A percentile compares a stretch with the other conserved stretches of the same genome.
Evolutionary conservation across 2,797 vertebrate genomes (phyloP).

Genomic region (Bovichtus diacanthus): DNA sequence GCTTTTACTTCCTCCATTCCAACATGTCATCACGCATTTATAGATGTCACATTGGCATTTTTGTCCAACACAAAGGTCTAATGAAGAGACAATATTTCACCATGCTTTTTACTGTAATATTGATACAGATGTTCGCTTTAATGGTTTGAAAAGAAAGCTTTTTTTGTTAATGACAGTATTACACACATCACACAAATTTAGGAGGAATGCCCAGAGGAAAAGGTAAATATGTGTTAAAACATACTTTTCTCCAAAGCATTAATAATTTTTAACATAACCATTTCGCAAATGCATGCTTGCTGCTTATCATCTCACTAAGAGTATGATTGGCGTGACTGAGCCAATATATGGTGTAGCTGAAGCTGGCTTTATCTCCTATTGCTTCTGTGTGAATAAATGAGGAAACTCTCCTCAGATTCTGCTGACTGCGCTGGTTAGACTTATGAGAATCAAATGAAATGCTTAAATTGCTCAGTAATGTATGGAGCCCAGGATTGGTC

Average conservation of each 20-base stretch:
- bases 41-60: slow-evolving; percentile 3
- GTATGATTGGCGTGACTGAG: slow-evolving; percentile 34
- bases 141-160: neutral
- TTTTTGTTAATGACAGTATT: neutral
- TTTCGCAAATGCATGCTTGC: neutral
- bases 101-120: neutral
- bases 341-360: neutral
- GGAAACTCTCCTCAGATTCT: neutral
- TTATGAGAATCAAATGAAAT: slow-evolving; percentile 23
- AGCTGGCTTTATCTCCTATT: slow-evolving; percentile 32
- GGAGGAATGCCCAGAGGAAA: neutral
- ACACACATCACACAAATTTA: neutral
- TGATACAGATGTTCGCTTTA: neutral
- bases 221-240: neutral
- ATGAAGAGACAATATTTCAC: neutral
- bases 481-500: no score
- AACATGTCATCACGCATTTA: no score
- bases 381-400: slow-evolving; percentile 22
- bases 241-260: neutral
- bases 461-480: slow-evolving; percentile 19
- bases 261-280: slow-evolving; percentile 2
- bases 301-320: slow-evolving; percentile 12
- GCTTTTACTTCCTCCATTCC: no score
- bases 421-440: slow-evolving; percentile 2
- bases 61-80: neutral